Percentiles rank a stretch among this genome's conserved stretches.
These are phyloP conservation scores for Baccha elongata DNA, from an alignment of 2,888 invertebrate genomes.

Conservation along the genomic window DNA sequence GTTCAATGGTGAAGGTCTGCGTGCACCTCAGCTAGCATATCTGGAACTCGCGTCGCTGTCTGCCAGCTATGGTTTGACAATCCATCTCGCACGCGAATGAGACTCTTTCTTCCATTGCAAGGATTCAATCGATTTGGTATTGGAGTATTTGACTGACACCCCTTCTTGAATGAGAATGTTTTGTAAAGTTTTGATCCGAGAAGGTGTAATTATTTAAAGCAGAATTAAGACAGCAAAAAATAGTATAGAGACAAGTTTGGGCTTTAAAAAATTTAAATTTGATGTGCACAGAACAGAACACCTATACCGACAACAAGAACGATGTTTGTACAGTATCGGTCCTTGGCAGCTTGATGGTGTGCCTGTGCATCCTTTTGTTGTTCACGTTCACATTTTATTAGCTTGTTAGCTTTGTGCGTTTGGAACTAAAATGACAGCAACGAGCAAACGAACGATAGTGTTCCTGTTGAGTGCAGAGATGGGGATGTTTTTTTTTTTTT, in stretches of 20 bases:
- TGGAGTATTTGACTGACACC: conserved; percentile 23
- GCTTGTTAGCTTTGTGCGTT: conserved; percentile 51
- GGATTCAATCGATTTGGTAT: conserved; percentile 32
- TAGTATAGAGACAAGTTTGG: not conserved
- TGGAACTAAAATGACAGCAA: conserved; percentile 33
- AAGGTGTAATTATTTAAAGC: conserved; percentile 65
- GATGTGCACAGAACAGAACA: too few relatives aligned
- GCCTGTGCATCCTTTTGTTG: conserved; percentile 29
- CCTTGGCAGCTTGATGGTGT: not conserved
- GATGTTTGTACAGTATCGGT: conserved; percentile 2
- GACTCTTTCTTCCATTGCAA: conserved; percentile 36
- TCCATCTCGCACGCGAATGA: conserved; percentile 49
- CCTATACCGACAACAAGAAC: conserved; percentile 22
- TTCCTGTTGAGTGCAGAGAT: conserved; percentile 2
- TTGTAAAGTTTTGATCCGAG: conserved; percentile 11
- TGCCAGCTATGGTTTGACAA: conserved; percentile 42
- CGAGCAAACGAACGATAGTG: conserved; percentile 34
- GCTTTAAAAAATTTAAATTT: conserved; percentile 22
- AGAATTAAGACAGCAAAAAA: conserved; percentile 29
- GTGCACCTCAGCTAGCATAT: conserved; percentile 30
- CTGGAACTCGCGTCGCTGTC: conserved; percentile 29
- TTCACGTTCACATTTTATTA: conserved; percentile 30
- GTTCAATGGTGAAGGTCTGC: conserved; percentile 53
- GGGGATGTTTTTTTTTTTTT: conserved; percentile 4
- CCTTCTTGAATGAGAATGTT: conserved; percentile 33